Conservation (phyloP, 2,888 invertebrate genomes). For the Chironomus riparius region DNA sequence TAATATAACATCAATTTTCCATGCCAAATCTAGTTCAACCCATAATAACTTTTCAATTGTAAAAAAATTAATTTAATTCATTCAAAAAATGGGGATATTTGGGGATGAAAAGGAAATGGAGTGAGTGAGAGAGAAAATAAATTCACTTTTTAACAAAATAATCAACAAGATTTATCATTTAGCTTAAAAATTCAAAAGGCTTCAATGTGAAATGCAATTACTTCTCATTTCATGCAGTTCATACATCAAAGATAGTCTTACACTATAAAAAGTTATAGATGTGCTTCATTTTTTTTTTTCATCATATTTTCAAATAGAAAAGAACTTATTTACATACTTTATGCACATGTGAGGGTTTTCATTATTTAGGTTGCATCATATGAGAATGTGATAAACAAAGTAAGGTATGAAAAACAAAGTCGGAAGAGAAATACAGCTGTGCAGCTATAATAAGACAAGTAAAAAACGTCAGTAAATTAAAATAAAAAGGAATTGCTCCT, state of each 20-base stretch:
- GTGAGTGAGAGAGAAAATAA: neutral
- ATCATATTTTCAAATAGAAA: too few species aligned
- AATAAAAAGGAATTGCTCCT: neutral
- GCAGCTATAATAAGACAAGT: too few species aligned
- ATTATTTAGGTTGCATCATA: too few species aligned
- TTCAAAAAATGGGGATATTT: neutral
- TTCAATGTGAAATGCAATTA: neutral
- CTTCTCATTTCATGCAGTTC: neutral
- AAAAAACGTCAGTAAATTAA: neutral
- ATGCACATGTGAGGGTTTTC: neutral
- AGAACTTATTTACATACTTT: neutral
- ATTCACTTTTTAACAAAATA: slow-evolving; percentile 14
- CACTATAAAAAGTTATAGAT: neutral
- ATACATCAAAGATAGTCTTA: neutral
- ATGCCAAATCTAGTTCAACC: too few species aligned
- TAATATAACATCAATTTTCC: too few species aligned
- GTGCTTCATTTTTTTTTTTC: too few species aligned
- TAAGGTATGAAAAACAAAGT: too few species aligned
- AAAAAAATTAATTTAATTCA: neutral
- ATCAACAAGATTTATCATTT: slow-evolving; percentile 8
- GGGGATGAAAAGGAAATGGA: neutral
- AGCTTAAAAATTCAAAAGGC: neutral
- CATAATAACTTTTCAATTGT: neutral
- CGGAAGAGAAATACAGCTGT: too few species aligned
- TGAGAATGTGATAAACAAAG: too few species aligned